These are phyloP conservation scores for Lepidocyrtinus sp. DNA, from an alignment of 2,888 invertebrate genomes.

Conservation along the genomic window DNA sequence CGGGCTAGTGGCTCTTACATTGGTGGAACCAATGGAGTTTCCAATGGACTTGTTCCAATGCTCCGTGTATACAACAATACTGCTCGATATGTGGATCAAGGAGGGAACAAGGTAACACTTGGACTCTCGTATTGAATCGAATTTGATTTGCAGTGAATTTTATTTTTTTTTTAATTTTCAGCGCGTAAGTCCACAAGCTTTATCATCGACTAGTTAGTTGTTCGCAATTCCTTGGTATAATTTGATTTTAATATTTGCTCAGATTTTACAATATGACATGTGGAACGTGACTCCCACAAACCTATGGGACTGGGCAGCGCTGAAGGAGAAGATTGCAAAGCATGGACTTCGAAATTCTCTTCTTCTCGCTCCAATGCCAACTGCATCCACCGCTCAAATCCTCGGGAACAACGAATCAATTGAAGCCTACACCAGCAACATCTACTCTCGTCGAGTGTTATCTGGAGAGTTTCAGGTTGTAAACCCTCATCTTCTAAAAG, in stretches of 20 bases:
- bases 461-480: constrained; percentile 94
- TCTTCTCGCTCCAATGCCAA: constrained; percentile 97
- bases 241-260: constrained; percentile 28
- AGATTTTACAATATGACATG: constrained; percentile 97
- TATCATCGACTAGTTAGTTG: neutral
- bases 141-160: too few relatives aligned
- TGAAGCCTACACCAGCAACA: constrained; percentile 98
- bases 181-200: too few relatives aligned
- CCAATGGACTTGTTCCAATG: constrained; percentile 97
- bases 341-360: constrained; percentile 95
- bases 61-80: constrained; percentile 95
- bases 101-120: constrained; percentile 88
- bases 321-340: constrained; percentile 88
- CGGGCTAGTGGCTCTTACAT: constrained; percentile 93
- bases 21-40: constrained; percentile 93
- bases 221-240: neutral
- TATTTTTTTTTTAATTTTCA: too few relatives aligned
- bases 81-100: constrained; percentile 97
- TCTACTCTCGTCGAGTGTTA: constrained; percentile 93
- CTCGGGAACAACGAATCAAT: constrained; percentile 98
- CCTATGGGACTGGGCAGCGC: constrained; percentile 89
- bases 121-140: too few relatives aligned
- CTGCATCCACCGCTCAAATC: constrained; percentile 99
- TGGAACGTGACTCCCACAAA: constrained; percentile 91
- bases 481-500: constrained; percentile 94